Evolutionary conservation across 2,888 invertebrate species (phyloP).

Genomic region (Lagria hirta): DNA sequence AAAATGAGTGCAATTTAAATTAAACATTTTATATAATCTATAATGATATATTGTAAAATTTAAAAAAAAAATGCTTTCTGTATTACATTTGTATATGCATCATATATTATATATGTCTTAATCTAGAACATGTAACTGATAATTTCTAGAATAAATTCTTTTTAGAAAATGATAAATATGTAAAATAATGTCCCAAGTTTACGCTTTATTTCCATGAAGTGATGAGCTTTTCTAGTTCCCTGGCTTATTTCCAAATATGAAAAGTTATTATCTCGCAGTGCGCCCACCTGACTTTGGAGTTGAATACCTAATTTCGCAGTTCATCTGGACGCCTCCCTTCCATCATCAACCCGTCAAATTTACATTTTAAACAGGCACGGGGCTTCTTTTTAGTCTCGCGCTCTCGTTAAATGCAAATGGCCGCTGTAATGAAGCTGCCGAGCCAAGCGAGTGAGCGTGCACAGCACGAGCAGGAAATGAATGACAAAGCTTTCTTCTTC

Average conservation of each 20-base stretch:
- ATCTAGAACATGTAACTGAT: too few relatives aligned
- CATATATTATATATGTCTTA: conserved; percentile 1
- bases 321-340: conserved; percentile 45
- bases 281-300: conserved; percentile 21
- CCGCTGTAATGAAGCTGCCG: conserved; percentile 45
- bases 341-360: conserved; percentile 48
- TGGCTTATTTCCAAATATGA: too few relatives aligned
- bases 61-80: neutral
- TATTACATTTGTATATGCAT: neutral
- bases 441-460: conserved; percentile 20
- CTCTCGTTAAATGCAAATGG: conserved; percentile 52
- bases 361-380: conserved; percentile 47
- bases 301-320: conserved; percentile 45
- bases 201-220: too few relatives aligned
- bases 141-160: too few relatives aligned
- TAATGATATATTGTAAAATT: too few relatives aligned
- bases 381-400: conserved; percentile 45
- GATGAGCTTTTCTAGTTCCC: too few relatives aligned
- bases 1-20: neutral
- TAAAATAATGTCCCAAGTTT: too few relatives aligned
- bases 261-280: conserved; percentile 16
- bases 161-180: too few relatives aligned
- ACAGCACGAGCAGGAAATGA: conserved; percentile 24
- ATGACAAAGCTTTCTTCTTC: conserved; percentile 26
- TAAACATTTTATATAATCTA: too few relatives aligned